Conservation (phyloP, 2,113 vertebrate genomes). For the Pseudopodoces humilis region DNA sequence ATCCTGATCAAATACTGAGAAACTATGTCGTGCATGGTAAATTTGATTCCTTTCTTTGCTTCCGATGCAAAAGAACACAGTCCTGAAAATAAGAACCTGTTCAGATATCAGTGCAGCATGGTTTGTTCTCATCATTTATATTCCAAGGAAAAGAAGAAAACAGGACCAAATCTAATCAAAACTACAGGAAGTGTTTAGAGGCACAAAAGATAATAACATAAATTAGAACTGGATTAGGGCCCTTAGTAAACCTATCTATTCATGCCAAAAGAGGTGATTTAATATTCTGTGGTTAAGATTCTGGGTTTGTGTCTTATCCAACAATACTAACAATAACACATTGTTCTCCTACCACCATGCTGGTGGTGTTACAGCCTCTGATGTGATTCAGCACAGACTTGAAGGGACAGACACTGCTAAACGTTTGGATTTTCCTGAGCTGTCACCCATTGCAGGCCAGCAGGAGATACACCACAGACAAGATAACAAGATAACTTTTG, state of each 20-base stretch:
- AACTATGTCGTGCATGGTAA: neutral
- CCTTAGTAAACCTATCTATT: conserved; percentile 48
- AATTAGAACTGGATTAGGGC: conserved; percentile 53
- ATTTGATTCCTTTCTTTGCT: neutral
- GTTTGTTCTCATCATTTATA: neutral
- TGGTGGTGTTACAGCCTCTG: conserved; percentile 9
- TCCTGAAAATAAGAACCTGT: neutral
- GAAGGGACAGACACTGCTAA: neutral
- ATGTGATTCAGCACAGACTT: neutral
- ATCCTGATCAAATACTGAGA: neutral
- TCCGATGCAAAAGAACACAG: neutral
- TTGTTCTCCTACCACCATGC: neutral
- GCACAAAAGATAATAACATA: conserved; percentile 49
- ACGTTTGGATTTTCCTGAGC: conserved; percentile 8
- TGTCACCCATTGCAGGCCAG: neutral
- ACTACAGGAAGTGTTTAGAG: conserved; percentile 38
- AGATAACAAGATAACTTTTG: conserved; percentile 23
- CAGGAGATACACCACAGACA: neutral
- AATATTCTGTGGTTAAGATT: conserved; percentile 49
- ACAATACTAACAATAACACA: conserved; percentile 42
- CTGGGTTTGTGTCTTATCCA: conserved; percentile 35
- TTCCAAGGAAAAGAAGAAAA: conserved; percentile 23
- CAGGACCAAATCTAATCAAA: conserved; percentile 19
- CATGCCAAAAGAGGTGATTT: conserved; percentile 54
- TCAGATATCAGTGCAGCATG: neutral